Evolutionary conservation across 2,888 invertebrate species (phyloP), one percentile per base, ranked within the genome.

Genomic region (Sphecodes monilicornis): DNA sequence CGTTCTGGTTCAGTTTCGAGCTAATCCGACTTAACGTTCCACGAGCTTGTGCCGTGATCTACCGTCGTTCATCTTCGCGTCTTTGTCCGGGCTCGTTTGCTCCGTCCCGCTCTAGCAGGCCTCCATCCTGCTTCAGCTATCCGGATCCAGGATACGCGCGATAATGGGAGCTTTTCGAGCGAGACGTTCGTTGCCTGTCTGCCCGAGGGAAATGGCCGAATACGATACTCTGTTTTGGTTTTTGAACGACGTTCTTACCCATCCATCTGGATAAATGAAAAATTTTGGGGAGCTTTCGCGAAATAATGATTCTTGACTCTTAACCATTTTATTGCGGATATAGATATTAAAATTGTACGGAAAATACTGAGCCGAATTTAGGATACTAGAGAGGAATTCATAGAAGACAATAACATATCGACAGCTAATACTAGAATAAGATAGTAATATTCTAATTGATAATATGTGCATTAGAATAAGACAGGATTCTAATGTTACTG

Each of bases 1-100:
- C 88, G 86, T 84, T 84, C 82, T 84, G 75, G 86, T 80, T 79
- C 85, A 79, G 78, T 86, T 80, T 83, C 77, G 54, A 66, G 80
- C 82, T 84, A 82, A 88, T 88, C 73, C 88, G 76, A 77, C 72
- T 81, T 60, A 70, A 66, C 78, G 82, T 80, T 81, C 78, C 36
- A 76, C 71, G 57, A 22, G 57, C 69, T 76, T 71, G 66, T 29
- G 71, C 64, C 50, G 81, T 77, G 46, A 76, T 73, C 64, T 78
- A 68, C 39, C 78, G 70, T 43, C 68, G 74, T 75, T 60, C 68
- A 32, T 77, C 54, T 70, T 64, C n/a, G 22, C 54, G 69, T 50
- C 73, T 73, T 74, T 69, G 46, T 46, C 50, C 18, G 3, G n/a
- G 29, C 70, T 41, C 46, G 13, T 50, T 50, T 32, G 3, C 46